phyloP scores from a whole-genome alignment of 1,140 invertebrate genomes.

The Ctenoplectra terminalis region DNA sequence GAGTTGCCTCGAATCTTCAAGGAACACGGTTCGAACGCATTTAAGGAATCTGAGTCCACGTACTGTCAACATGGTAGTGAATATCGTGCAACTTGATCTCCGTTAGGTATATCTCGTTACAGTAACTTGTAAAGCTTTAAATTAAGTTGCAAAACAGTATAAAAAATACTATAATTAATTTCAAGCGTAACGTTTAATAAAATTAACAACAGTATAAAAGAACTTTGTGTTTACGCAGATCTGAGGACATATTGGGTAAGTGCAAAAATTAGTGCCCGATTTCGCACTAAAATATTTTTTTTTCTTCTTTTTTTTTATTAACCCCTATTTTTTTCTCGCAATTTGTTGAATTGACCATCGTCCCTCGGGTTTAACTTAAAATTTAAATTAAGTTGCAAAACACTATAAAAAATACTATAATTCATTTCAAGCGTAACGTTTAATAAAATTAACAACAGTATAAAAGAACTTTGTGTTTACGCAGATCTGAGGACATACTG shows the following conservation, averaged over 20 bases:
- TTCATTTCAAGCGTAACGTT: background rate
- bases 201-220: background rate
- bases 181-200: no score
- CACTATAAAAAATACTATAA: background rate
- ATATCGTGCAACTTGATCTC: conserved; percentile 42
- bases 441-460: background rate
- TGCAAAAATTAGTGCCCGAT: no score
- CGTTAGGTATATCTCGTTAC: conserved; percentile 47
- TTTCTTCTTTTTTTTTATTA: no score
- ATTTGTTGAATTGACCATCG: no score
- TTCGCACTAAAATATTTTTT: no score
- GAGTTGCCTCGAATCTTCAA: conserved; percentile 39
- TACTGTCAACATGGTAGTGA: conserved; percentile 43
- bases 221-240: no score
- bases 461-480: no score
- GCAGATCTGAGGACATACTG: no score
- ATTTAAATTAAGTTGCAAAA: background rate
- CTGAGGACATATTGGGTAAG: no score
- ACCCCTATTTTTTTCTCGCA: no score
- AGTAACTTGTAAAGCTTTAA: conserved; percentile 11
- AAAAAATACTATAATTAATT: background rate
- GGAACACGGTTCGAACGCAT: conserved; percentile 48
- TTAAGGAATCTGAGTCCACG: conserved; percentile 46
- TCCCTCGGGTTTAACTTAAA: no score
- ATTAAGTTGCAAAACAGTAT: background rate